Conservation (phyloP, 2,888 invertebrate genomes). For the Drosophila gaucha region DNA sequence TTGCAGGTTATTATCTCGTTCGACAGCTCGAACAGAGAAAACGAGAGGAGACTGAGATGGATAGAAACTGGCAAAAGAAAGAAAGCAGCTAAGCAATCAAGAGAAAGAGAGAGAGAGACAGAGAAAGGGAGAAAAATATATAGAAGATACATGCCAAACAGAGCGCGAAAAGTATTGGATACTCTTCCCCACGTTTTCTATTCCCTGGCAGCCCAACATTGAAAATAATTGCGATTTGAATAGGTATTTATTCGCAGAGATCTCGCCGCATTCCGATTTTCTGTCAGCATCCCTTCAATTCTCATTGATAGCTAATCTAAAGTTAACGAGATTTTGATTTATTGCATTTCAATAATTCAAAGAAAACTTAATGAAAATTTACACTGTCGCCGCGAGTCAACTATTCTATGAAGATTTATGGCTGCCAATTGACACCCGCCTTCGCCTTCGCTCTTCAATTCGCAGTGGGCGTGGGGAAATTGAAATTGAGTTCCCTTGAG, state of each 20-base stretch:
- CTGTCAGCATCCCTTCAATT: conserved; percentile 32
- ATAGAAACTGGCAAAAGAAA: background rate
- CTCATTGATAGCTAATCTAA: conserved; percentile 47
- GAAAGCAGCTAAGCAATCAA: background rate
- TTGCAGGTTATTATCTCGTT: conserved; percentile 70
- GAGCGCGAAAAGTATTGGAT: conserved; percentile 48
- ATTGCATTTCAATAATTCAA: conserved; percentile 68
- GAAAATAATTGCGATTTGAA: conserved; percentile 24
- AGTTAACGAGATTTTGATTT: conserved; percentile 79
- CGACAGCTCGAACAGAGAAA: conserved; percentile 41
- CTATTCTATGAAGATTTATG: conserved; percentile 78
- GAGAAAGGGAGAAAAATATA: background rate
- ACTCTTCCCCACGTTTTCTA: conserved; percentile 29
- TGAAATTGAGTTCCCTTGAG: conserved; percentile 63
- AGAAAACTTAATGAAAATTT: conserved; percentile 72
- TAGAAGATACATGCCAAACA: conserved; percentile 42
- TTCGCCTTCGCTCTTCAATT: conserved; percentile 57
- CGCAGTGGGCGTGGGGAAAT: conserved; percentile 26
- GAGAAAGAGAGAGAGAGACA: background rate
- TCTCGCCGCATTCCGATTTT: background rate
- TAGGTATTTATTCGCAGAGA: background rate
- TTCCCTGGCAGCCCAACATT: no score
- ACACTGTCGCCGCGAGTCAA: conserved; percentile 73
- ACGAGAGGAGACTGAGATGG: conserved; percentile 3
- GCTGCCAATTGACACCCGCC: conserved; percentile 70